Conservation (phyloP, 2,888 invertebrate genomes). For the Thera obeliscata region DNA sequence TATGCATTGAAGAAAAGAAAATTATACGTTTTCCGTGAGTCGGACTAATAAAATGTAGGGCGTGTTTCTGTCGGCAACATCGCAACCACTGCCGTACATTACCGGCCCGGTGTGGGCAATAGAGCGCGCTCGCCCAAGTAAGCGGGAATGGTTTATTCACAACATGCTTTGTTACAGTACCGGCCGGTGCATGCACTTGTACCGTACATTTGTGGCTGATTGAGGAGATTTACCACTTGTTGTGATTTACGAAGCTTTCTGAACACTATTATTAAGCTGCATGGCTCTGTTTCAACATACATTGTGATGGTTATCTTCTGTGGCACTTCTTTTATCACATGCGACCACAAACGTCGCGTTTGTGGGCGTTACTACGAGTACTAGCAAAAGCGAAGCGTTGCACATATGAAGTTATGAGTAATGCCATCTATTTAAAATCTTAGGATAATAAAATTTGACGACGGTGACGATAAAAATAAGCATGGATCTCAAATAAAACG, state of each 20-base stretch:
- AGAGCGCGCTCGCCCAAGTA: constrained; percentile 29
- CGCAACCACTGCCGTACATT: constrained; percentile 30
- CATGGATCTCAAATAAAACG: background rate
- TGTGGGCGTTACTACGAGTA: background rate
- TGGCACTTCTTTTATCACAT: constrained; percentile 25
- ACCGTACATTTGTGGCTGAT: constrained; percentile 38
- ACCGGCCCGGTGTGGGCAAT: constrained; percentile 28
- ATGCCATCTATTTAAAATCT: background rate
- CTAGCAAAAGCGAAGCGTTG: too few relatives aligned
- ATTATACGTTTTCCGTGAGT: constrained; percentile 41
- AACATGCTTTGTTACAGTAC: constrained; percentile 35
- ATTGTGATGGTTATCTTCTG: constrained; percentile 24
- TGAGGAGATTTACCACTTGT: constrained; percentile 40
- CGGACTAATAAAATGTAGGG: constrained; percentile 38
- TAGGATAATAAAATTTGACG: background rate
- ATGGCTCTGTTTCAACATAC: constrained; percentile 23
- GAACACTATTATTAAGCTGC: constrained; percentile 33
- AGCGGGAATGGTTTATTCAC: constrained; percentile 35
- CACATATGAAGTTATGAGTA: too few relatives aligned
- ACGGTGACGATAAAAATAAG: background rate
- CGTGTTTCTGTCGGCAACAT: constrained; percentile 28
- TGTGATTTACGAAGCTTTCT: constrained; percentile 31
- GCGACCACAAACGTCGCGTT: constrained; percentile 7
- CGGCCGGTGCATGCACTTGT: constrained; percentile 35
- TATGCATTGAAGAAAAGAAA: constrained; percentile 42